Conservation (phyloP, 2,113 vertebrate species). For the Perca fluviatilis region DNA sequence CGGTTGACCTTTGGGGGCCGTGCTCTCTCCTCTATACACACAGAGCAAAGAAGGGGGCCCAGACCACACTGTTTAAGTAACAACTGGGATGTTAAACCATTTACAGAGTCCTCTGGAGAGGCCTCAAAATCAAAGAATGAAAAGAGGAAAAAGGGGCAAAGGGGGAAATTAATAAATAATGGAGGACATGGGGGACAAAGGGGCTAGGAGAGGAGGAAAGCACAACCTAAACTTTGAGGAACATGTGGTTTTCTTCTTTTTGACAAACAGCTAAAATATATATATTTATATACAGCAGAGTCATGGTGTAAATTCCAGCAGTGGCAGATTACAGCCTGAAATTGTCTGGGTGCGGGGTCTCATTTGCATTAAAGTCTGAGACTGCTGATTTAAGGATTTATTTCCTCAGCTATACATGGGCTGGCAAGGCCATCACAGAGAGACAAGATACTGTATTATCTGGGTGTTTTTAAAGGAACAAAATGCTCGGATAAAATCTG, state of each 20-base stretch:
- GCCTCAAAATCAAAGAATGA: conserved; percentile 75
- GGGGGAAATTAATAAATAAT: conserved; percentile 45
- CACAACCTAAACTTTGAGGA: conserved; percentile 87
- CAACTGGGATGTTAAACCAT: conserved; percentile 85
- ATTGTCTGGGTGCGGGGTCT: not conserved
- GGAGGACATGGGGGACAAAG: conserved; percentile 62
- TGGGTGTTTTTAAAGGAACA: not conserved
- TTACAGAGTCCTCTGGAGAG: conserved; percentile 77
- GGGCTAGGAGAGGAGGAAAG: conserved; percentile 76
- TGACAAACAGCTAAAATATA: conserved; percentile 13
- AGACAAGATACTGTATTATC: not conserved
- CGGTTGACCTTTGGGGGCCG: conserved; percentile 85
- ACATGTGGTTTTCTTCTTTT: conserved; percentile 39
- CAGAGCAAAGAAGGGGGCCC: conserved; percentile 83
- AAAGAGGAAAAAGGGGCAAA: conserved; percentile 37
- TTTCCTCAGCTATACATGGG: not conserved
- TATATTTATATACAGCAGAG: not conserved
- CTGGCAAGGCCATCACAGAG: conserved; percentile 19
- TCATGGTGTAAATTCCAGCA: conserved; percentile 4
- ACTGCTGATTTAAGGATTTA: conserved; percentile 9
- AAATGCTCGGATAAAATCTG: not conserved
- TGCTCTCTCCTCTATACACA: conserved; percentile 85
- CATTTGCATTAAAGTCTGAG: conserved; percentile 8
- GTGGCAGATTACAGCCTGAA: not conserved
- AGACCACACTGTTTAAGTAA: conserved; percentile 85